Conservation (phyloP, 2,888 invertebrate genomes). For the Oscheius sp. region DNA sequence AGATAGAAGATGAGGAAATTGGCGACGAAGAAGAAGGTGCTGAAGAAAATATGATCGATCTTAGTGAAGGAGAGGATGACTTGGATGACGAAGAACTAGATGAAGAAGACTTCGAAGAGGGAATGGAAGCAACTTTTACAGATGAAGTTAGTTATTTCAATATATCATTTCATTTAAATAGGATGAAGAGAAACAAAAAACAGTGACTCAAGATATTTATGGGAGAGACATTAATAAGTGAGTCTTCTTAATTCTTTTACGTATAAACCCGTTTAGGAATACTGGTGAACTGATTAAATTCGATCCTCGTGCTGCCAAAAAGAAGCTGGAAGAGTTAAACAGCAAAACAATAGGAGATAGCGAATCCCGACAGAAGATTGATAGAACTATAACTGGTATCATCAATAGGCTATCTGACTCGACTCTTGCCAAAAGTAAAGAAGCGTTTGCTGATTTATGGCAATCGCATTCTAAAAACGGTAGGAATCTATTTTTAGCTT, state of each 20-base stretch:
- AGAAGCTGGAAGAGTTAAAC: slow-evolving; percentile 52
- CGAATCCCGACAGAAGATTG: slow-evolving; percentile 32
- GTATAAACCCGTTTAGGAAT: slow-evolving; percentile 16
- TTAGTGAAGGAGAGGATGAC: slow-evolving; percentile 29
- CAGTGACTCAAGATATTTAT: slow-evolving; percentile 50
- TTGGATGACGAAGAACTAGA: slow-evolving; percentile 37
- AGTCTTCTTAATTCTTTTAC: background rate
- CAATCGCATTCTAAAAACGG: slow-evolving; percentile 50
- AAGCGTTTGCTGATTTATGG: slow-evolving; percentile 49
- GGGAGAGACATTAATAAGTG: slow-evolving; percentile 49
- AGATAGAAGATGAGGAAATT: slow-evolving; percentile 6
- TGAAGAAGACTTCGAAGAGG: slow-evolving; percentile 37
- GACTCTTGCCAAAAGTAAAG: slow-evolving; percentile 49
- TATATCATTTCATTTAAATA: too few relatives aligned
- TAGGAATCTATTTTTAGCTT: slow-evolving; percentile 15
- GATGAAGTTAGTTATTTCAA: slow-evolving; percentile 14
- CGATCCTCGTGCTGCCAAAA: slow-evolving; percentile 47
- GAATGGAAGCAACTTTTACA: slow-evolving; percentile 31
- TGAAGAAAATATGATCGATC: slow-evolving; percentile 2
- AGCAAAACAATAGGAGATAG: slow-evolving; percentile 7
- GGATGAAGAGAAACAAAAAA: slow-evolving; percentile 31
- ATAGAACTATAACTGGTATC: slow-evolving; percentile 42
- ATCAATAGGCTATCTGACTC: slow-evolving; percentile 53
- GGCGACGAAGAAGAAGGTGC: slow-evolving; percentile 23
- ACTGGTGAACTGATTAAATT: slow-evolving; percentile 53